Evolutionary conservation across 2,797 vertebrate genomes (phyloP), one percentile per base, ranked within the genome.

Genomic region (Tiaroga cobitis): DNA sequence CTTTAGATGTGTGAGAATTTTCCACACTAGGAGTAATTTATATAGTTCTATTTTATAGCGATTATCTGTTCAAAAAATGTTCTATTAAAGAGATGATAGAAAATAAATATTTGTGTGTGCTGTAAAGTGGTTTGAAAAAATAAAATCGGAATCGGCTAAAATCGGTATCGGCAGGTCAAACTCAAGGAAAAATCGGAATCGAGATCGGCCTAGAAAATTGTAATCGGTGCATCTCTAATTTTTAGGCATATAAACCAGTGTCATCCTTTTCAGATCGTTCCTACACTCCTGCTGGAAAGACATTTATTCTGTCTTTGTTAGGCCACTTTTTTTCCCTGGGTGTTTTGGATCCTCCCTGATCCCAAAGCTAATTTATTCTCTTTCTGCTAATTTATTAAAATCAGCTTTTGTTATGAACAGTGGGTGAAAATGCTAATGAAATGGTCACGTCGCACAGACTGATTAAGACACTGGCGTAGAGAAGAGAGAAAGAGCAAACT

Each of bases 351-450:
- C 86, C 85, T 88, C 84, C 73, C 70, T 61, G 82, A 67, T 63
- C 76, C 34, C 61, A 89, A 72, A 84, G 88, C 81, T 84, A 87
- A 88, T 91, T 87, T 85, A 39, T 81, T 85, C 43, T 87, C 72
- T 78, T 73, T 77, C 63, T 79, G 61, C 82, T 89, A 89, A 92
- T 92, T 87, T 90, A 90, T 68, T 87, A 86, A 90, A 84, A 87
- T 81, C 83, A 75, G 85, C 11, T 61, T 81, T 86, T 87, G 59
- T 83, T 69, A 87, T 86, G 87, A 89, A 80, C 80, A 74, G 79
- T 77, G 68, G 73, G 70, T 72, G 68, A 81, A 87, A 82, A 92
- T 90, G 87, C 90, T 93, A 93, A 93, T 92, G 91, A 90, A 91
- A 87, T 84, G 82, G 78, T 87, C 86, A 75, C 81, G 87, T 89